Evolutionary conservation across 2,888 invertebrate genomes (phyloP).

Genomic region (Napeogenes sylphis): DNA sequence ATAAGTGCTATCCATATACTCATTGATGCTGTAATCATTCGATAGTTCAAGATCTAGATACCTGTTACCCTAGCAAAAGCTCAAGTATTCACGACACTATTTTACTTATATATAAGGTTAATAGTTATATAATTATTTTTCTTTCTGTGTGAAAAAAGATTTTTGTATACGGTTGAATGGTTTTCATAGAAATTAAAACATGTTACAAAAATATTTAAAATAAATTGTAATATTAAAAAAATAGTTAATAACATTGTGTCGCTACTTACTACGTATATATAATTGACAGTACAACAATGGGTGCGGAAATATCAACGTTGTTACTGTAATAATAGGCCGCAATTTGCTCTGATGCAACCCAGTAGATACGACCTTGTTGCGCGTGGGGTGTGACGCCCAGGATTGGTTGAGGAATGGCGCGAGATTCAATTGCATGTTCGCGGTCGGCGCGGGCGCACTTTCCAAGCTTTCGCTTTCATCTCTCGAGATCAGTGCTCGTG

Average conservation of each 20-base stretch:
- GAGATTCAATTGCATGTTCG: conserved; percentile 64
- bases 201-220: too few species aligned
- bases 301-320: conserved; percentile 35
- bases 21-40: too few species aligned
- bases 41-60: too few species aligned
- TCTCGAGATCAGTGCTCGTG: conserved; percentile 50
- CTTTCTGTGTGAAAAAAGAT: too few species aligned
- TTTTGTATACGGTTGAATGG: too few species aligned
- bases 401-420: conserved; percentile 60
- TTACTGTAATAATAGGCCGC: conserved; percentile 36
- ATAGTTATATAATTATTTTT: too few species aligned
- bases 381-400: conserved; percentile 50
- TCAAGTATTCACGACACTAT: too few species aligned
- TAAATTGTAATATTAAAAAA: too few species aligned
- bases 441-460: conserved; percentile 64
- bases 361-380: conserved; percentile 59
- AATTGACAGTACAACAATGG: conserved; percentile 1
- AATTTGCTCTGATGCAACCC: conserved; percentile 42
- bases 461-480: conserved; percentile 71
- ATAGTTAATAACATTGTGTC: background rate
- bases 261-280: background rate
- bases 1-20: too few species aligned
- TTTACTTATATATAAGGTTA: too few species aligned
- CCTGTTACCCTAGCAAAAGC: too few species aligned
- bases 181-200: too few species aligned